Conservation (phyloP, 1,140 invertebrate species). For the Platorchestia sp. region DNA sequence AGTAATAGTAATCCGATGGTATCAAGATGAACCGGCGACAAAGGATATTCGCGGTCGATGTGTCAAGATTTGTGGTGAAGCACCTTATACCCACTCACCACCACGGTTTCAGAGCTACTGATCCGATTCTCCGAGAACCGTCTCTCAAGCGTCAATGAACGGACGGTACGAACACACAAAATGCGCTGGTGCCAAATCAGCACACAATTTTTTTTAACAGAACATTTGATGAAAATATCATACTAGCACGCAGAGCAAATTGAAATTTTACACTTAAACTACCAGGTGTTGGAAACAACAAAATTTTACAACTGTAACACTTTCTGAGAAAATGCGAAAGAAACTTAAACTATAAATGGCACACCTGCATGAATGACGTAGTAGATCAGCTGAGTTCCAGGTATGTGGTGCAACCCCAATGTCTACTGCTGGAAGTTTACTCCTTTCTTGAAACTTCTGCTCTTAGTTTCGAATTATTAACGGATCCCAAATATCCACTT, state of each 20-base stretch:
- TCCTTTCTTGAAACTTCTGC: background rate
- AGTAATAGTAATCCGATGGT: background rate
- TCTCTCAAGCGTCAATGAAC: background rate
- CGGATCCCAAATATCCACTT: no score
- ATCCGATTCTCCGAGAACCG: background rate
- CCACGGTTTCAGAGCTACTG: background rate
- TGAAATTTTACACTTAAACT: background rate
- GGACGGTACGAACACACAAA: constrained; percentile 13
- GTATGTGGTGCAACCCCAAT: background rate
- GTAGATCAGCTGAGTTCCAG: background rate
- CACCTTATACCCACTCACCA: background rate
- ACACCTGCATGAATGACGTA: background rate
- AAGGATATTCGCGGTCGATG: background rate
- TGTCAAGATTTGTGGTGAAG: background rate
- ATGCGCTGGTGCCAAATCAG: background rate
- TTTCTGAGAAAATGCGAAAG: background rate
- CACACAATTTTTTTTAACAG: background rate
- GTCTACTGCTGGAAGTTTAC: background rate
- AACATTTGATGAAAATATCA: background rate
- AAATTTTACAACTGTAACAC: background rate
- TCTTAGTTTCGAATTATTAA: no score
- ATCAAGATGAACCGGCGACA: background rate
- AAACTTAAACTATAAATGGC: background rate
- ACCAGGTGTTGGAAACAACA: background rate
- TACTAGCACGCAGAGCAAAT: background rate